phyloP scores from a whole-genome alignment of 1,140 invertebrate genomes.

The Tribolium madens region DNA sequence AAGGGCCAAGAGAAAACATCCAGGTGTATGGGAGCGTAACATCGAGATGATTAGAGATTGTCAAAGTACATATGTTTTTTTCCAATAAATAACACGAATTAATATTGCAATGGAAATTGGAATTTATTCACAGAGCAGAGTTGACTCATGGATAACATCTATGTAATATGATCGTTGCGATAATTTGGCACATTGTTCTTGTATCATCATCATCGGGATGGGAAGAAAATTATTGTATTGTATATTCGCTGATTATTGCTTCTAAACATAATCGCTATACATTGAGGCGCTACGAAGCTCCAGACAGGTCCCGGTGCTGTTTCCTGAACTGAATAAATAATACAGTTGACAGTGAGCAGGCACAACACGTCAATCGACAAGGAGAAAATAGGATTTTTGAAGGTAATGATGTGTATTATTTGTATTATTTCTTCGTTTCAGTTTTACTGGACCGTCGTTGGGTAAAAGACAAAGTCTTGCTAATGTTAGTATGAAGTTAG shows the following conservation, averaged over 20 bases:
- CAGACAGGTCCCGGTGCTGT: slow-evolving; percentile 34
- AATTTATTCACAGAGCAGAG: slow-evolving; percentile 28
- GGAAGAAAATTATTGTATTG: slow-evolving; percentile 47
- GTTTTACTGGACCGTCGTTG: slow-evolving; percentile 6
- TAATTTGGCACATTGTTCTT: slow-evolving; percentile 47
- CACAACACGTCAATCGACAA: neutral
- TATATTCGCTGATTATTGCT: slow-evolving; percentile 56
- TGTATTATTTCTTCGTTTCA: slow-evolving; percentile 30
- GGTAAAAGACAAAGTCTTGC: slow-evolving; percentile 32
- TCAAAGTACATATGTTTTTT: slow-evolving; percentile 51
- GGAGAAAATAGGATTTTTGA: neutral
- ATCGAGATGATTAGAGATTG: slow-evolving; percentile 56
- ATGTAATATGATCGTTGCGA: slow-evolving; percentile 45
- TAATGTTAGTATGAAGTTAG: slow-evolving; percentile 27
- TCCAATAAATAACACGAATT: slow-evolving; percentile 44
- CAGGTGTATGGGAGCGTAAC: slow-evolving; percentile 36
- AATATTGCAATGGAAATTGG: slow-evolving; percentile 29
- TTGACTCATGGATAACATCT: neutral
- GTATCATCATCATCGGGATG: slow-evolving; percentile 8
- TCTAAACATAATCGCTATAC: slow-evolving; percentile 58
- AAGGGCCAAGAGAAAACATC: slow-evolving; percentile 19
- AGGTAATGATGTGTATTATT: slow-evolving; percentile 15
- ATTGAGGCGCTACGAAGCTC: slow-evolving; percentile 57
- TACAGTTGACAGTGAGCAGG: slow-evolving; percentile 12
- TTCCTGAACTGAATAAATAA: slow-evolving; percentile 27